These are phyloP conservation scores for Rhopalosiphum maidis DNA, from an alignment of 1,140 invertebrate genomes.

Conservation along the genomic window DNA sequence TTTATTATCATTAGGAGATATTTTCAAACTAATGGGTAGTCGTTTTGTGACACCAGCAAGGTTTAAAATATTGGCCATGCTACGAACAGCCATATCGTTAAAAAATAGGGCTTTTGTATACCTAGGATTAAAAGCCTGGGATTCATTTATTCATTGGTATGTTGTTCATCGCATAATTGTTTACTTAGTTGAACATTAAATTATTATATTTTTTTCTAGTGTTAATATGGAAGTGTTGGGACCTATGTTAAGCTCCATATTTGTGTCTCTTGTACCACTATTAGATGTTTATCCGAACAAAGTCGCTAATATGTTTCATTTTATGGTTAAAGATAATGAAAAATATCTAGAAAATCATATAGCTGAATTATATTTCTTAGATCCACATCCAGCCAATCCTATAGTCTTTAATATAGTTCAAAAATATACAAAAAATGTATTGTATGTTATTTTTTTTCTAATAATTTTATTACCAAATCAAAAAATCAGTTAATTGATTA, in stretches of 20 bases:
- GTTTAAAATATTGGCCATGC: slow-evolving; percentile 60
- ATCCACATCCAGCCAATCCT: slow-evolving; percentile 72
- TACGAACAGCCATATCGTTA: slow-evolving; percentile 59
- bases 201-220: slow-evolving; percentile 64
- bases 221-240: slow-evolving; percentile 78
- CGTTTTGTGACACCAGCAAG: slow-evolving; percentile 59
- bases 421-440: slow-evolving; percentile 63
- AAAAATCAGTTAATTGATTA: neutral
- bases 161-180: neutral
- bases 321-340: slow-evolving; percentile 79
- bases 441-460: slow-evolving; percentile 21
- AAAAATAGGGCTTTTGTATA: slow-evolving; percentile 57
- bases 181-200: neutral
- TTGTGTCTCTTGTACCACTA: slow-evolving; percentile 80
- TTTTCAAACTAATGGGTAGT: slow-evolving; percentile 59
- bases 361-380: slow-evolving; percentile 83
- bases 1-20: slow-evolving; percentile 59
- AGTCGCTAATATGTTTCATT: slow-evolving; percentile 79
- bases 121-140: slow-evolving; percentile 58
- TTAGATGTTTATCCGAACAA: slow-evolving; percentile 72
- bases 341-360: slow-evolving; percentile 72
- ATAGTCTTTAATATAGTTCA: slow-evolving; percentile 72
- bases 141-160: slow-evolving; percentile 60
- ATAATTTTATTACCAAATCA: neutral
- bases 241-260: slow-evolving; percentile 80